phyloP scores from a whole-genome alignment of 2,888 invertebrate species.

The Microctonus aethiopoides region DNA sequence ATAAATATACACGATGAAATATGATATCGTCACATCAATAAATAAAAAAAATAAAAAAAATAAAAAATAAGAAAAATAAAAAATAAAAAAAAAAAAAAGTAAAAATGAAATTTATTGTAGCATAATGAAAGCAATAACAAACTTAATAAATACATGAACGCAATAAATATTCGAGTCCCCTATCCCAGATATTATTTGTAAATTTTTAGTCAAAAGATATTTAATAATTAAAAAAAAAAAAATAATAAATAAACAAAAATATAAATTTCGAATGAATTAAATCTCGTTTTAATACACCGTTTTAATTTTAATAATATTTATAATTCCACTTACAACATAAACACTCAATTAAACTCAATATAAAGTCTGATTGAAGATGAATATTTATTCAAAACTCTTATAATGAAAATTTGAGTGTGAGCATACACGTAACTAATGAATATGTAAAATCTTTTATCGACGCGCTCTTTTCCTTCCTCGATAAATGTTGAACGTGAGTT shows the following conservation, averaged over 20 bases:
- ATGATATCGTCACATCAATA: not conserved
- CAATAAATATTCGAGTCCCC: not conserved
- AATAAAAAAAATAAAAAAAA: too few species aligned
- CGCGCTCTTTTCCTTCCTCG: not conserved
- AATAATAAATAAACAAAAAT: too few species aligned
- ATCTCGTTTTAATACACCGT: not conserved
- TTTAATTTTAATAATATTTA: not conserved
- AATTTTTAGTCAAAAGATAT: not conserved
- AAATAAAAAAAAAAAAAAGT: too few species aligned
- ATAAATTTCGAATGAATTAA: not conserved
- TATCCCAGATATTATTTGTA: not conserved
- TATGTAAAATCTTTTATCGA: constrained; percentile 11
- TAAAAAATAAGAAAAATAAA: too few species aligned
- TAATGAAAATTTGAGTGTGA: too few species aligned
- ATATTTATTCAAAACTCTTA: too few species aligned
- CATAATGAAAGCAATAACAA: not conserved
- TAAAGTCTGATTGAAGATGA: too few species aligned
- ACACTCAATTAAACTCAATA: not conserved
- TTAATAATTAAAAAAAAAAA: not conserved
- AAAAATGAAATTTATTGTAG: too few species aligned
- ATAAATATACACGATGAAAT: not conserved
- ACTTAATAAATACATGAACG: not conserved
- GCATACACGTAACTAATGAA: too few species aligned
- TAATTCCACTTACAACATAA: not conserved
- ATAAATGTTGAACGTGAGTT: constrained; percentile 7